Base-by-base conservation (phyloP, 1,140 invertebrate genomes). In the Hydropsyche tenuis region DNA sequence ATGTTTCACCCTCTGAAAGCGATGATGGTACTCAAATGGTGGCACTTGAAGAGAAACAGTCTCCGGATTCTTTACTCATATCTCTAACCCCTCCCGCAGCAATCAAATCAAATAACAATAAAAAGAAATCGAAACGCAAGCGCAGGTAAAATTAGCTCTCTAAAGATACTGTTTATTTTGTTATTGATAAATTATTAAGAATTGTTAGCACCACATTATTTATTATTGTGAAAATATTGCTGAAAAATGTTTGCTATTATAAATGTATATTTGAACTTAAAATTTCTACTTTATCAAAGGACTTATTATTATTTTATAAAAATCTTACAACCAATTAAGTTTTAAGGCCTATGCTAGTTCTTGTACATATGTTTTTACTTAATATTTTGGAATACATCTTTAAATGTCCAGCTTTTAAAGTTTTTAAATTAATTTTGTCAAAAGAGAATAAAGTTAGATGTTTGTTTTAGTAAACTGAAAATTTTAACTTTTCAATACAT, bases 1-100 rank as follows among this genome's bases (percentile, higher is more conserved):
- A 79, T 12, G 77, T 80, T 3, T 83, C 84, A 16, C 82, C 84
- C 0, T 80, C 81, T 1, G 85, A 85, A 64, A 85, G 83, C 62
- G 84, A 78, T 22, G 77, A 85, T 62, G 72, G 64, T 12, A 30
- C 48, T 27, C n/a, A 48, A 1, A 23, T 42, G 81, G 82, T 23
- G 82, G 80, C 64, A 81, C 80, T 65, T 9, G 23, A 68, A 27
- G 65, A 68, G 20, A 68, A 68, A 23, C 63, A 73, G 46, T 65
- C 53, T 25, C 20, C 4, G 3, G 51, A 53, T 18, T 70, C 45
- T 70, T 63, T 48, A 0, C 51, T 72, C 7, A 53, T 69, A 25
- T 69, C 72, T 12, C 6, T 69, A 11, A 56, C 27, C 43, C 23
- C 73, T 12, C 20, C 46, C 7, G 23, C 66, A 25, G 69, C 51